Percentiles rank a stretch among this genome's conserved stretches.
Evolutionary conservation across 37 sponge, comb jelly and placozoan genomes (phyloP).

Genomic region (Halisarca cf. caerulea): DNA sequence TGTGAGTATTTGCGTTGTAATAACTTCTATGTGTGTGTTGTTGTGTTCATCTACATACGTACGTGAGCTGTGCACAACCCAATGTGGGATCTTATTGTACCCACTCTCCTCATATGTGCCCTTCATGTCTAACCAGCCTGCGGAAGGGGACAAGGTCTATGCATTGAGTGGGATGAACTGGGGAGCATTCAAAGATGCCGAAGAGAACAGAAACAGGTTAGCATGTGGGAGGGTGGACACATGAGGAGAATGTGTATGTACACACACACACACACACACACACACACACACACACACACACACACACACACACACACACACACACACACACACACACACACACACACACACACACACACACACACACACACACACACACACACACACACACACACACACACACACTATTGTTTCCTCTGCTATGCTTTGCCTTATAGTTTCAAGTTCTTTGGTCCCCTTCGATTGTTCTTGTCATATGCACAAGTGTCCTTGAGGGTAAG

Average conservation of each 20-base stretch:
- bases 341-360: constrained; percentile 7
- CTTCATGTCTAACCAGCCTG: constrained; percentile 47
- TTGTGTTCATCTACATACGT: no score
- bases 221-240: background rate
- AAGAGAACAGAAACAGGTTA: constrained; percentile 65
- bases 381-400: constrained; percentile 25
- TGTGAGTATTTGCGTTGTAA: no score
- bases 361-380: constrained; percentile 22
- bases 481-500: constrained; percentile 53
- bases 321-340: constrained; percentile 17
- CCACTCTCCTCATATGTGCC: background rate
- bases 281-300: constrained; percentile 2
- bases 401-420: constrained; percentile 11
- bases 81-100: no score
- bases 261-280: constrained; percentile 24
- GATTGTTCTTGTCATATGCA: constrained; percentile 54
- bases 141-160: constrained; percentile 58
- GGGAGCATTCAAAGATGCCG: constrained; percentile 71
- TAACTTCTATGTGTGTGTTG: no score
- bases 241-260: no score
- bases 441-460: constrained; percentile 66
- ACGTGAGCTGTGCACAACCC: no score
- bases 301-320: constrained; percentile 22
- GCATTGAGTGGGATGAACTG: constrained; percentile 59
- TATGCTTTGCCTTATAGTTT: constrained; percentile 56